Percentiles rank a stretch among this genome's conserved stretches.
phyloP scores from a whole-genome alignment of 2,113 vertebrate genomes.

The Pogonocichla stellata region DNA sequence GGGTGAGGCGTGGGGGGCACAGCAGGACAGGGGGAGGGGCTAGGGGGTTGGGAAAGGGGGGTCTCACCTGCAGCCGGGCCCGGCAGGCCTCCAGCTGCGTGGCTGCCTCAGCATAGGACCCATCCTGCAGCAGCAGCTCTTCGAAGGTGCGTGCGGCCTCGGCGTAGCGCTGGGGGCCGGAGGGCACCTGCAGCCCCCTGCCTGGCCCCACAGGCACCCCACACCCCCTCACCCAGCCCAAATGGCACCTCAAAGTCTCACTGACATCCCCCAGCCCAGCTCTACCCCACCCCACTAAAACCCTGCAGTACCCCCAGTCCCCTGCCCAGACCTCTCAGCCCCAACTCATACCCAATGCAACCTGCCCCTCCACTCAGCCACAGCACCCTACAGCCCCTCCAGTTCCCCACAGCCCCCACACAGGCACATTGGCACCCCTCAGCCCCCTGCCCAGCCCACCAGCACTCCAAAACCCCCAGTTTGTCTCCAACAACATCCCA shows the following conservation, averaged over 20 bases:
- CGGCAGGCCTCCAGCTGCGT: slow-evolving; percentile 74
- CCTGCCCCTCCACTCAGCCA: accelerated
- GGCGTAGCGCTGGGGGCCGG: slow-evolving; percentile 70
- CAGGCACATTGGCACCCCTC: too few species aligned
- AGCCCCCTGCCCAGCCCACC: not conserved
- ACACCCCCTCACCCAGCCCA: not conserved
- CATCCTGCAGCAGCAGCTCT: slow-evolving; percentile 71
- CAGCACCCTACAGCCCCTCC: not conserved
- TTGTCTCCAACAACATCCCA: not conserved
- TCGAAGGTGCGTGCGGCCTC: slow-evolving; percentile 77
- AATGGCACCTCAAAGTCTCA: not conserved
- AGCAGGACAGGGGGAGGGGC: not conserved
- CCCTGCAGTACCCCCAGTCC: not conserved
- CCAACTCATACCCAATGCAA: too few species aligned
- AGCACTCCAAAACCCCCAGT: not conserved
- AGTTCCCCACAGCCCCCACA: not conserved
- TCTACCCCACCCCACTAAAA: too few species aligned
- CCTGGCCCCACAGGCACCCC: not conserved
- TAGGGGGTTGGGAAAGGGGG: not conserved
- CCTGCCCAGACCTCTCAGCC: not conserved
- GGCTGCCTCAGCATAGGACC: slow-evolving; percentile 59
- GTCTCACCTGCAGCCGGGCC: not conserved
- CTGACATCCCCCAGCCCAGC: too few species aligned
- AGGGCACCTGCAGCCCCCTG: not conserved
- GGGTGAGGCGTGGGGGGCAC: not conserved